phyloP scores from a whole-genome alignment of 2,888 invertebrate genomes.

The Dicyrtoma fusca region DNA sequence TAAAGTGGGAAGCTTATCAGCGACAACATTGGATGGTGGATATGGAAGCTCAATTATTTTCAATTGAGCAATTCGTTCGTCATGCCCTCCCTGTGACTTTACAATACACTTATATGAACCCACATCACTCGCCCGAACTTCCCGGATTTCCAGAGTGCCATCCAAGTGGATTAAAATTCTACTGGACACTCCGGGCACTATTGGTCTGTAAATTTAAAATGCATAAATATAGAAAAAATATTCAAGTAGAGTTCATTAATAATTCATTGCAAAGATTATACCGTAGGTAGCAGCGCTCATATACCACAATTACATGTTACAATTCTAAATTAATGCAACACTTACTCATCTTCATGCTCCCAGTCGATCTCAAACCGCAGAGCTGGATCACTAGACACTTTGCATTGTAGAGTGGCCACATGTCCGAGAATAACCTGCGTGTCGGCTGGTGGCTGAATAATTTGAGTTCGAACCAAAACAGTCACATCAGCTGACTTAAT shows the following conservation, averaged over 20 bases:
- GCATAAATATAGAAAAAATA: no score
- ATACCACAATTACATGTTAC: neutral
- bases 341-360: constrained; percentile 84
- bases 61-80: constrained; percentile 80
- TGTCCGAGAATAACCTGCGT: constrained; percentile 85
- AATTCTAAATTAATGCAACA: constrained; percentile 57
- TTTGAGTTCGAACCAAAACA: constrained; percentile 82
- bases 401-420: constrained; percentile 90
- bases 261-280: no score
- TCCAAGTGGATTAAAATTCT: constrained; percentile 53
- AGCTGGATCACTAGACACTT: constrained; percentile 87
- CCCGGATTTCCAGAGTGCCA: constrained; percentile 62
- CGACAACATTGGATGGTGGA: constrained; percentile 85
- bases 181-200: constrained; percentile 50
- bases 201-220: constrained; percentile 36
- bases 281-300: no score
- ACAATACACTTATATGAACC: constrained; percentile 92
- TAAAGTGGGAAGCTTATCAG: constrained; percentile 62
- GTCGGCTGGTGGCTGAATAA: constrained; percentile 90
- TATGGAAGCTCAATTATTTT: constrained; percentile 94
- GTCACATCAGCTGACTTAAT: constrained; percentile 62
- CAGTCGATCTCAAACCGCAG: constrained; percentile 85
- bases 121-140: constrained; percentile 88
- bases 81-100: constrained; percentile 88
- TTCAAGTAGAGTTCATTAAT: no score